Conservation (phyloP, 1,140 invertebrate species). For the Carcinoscorpius rotundicauda region DNA sequence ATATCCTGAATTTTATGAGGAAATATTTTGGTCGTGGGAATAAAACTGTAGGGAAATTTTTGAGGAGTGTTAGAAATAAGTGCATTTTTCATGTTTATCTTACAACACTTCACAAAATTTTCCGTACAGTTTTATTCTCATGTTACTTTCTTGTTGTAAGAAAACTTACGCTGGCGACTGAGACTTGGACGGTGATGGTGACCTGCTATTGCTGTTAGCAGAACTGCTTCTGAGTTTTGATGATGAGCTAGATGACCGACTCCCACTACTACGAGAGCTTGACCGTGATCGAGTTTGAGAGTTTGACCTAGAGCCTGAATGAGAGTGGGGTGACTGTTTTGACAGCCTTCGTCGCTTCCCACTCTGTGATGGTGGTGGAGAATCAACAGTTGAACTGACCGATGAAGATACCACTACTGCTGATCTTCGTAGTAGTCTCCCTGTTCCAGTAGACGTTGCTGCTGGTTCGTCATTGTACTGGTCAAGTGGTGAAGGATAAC, state of each 20-base stretch:
- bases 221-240: conserved; percentile 22
- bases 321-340: conserved; percentile 24
- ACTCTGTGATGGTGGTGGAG: conserved; percentile 18
- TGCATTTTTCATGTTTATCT: too few relatives aligned
- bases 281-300: conserved; percentile 27
- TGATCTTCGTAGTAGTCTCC: conserved; percentile 12
- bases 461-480: conserved; percentile 22
- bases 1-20: too few relatives aligned
- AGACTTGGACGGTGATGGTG: conserved; percentile 24
- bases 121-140: too few relatives aligned
- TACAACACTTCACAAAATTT: too few relatives aligned
- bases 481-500: conserved; percentile 15
- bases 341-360: conserved; percentile 25
- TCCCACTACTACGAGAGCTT: conserved; percentile 21
- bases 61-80: too few relatives aligned
- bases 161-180: conserved; percentile 23
- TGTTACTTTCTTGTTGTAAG: not conserved
- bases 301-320: conserved; percentile 35
- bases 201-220: conserved; percentile 17
- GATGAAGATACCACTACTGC: conserved; percentile 19
- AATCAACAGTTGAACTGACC: conserved; percentile 19
- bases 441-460: conserved; percentile 7
- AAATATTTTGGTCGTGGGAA: too few relatives aligned
- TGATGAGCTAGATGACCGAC: conserved; percentile 20
- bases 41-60: too few relatives aligned